phyloP scores from a whole-genome alignment of 2,113 vertebrate species.

The Silurus glanis region DNA sequence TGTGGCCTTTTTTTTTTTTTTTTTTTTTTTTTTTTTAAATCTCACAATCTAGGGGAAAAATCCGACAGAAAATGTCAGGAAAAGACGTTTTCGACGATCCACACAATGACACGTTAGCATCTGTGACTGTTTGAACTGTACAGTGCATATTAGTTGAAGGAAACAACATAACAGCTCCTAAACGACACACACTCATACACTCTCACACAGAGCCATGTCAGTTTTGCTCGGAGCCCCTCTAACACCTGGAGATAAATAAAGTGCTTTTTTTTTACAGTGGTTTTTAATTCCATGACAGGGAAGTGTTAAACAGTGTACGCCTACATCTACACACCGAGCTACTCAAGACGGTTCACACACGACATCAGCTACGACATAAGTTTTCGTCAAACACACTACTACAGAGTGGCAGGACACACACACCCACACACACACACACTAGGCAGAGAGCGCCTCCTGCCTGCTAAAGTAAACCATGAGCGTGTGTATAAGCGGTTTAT shows the following conservation, averaged over 20 bases:
- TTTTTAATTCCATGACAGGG: slow-evolving; percentile 20
- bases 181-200: background rate
- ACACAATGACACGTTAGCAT: background rate
- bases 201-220: background rate
- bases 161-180: background rate
- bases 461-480: background rate
- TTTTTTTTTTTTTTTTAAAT: too few relatives aligned
- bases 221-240: background rate
- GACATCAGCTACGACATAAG: slow-evolving; percentile 20
- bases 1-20: background rate
- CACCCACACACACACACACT: background rate
- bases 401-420: background rate
- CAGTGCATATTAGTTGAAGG: slow-evolving; percentile 24
- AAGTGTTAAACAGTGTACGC: slow-evolving; percentile 38
- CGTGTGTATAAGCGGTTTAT: background rate
- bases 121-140: background rate
- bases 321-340: slow-evolving; percentile 46
- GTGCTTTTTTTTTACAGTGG: slow-evolving; percentile 63
- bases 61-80: background rate
- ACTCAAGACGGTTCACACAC: slow-evolving; percentile 11
- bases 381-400: slow-evolving; percentile 9
- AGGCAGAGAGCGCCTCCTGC: too few relatives aligned
- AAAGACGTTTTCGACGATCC: background rate
- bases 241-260: slow-evolving; percentile 62
- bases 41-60: background rate